phyloP scores from a whole-genome alignment of 53 echinoderm and acorn worm species.

The Holothuria leucospilota region DNA sequence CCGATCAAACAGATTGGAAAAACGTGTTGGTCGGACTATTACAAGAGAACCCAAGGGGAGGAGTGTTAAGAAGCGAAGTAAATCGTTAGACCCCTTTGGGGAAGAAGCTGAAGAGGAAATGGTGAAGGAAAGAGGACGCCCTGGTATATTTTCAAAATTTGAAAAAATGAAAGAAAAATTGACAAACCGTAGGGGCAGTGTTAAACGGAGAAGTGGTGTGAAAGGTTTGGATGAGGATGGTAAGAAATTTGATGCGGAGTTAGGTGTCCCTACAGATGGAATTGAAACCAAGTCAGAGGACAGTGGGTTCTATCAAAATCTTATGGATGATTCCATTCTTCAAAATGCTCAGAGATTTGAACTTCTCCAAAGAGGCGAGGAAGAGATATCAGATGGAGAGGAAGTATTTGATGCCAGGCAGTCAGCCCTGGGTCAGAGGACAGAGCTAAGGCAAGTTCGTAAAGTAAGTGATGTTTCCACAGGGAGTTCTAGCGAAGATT shows the following conservation, averaged over 20 bases:
- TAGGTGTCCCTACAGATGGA: slow-evolving; percentile 75
- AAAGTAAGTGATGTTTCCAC: slow-evolving; percentile 93
- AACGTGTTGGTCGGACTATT: slow-evolving; percentile 73
- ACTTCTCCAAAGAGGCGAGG: slow-evolving; percentile 47
- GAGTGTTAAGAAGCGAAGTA: slow-evolving; percentile 81
- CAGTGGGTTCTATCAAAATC: slow-evolving; percentile 85
- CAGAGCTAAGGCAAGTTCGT: slow-evolving; percentile 49
- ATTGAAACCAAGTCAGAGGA: slow-evolving; percentile 93
- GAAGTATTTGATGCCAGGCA: slow-evolving; percentile 69
- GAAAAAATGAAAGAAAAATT: slow-evolving; percentile 77
- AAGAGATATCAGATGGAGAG: slow-evolving; percentile 85
- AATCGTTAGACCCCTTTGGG: slow-evolving; percentile 85
- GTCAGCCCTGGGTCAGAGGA: slow-evolving; percentile 13
- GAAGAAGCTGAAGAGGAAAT: slow-evolving; percentile 61
- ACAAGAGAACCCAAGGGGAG: slow-evolving; percentile 74
- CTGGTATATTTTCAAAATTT: slow-evolving; percentile 89
- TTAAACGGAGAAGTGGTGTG: slow-evolving; percentile 70
- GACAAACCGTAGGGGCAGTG: slow-evolving; percentile 84
- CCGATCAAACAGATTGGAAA: slow-evolving; percentile 59
- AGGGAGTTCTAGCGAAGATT: slow-evolving; percentile 92
- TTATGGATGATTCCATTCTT: slow-evolving; percentile 65
- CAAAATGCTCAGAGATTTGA: slow-evolving; percentile 15
- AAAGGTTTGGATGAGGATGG: slow-evolving; percentile 68
- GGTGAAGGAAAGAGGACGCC: slow-evolving; percentile 74
- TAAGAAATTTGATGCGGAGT: slow-evolving; percentile 43